phyloP scores from a whole-genome alignment of 37 sponge, comb jelly and placozoan genomes.

The Dysidea cf. avara region DNA sequence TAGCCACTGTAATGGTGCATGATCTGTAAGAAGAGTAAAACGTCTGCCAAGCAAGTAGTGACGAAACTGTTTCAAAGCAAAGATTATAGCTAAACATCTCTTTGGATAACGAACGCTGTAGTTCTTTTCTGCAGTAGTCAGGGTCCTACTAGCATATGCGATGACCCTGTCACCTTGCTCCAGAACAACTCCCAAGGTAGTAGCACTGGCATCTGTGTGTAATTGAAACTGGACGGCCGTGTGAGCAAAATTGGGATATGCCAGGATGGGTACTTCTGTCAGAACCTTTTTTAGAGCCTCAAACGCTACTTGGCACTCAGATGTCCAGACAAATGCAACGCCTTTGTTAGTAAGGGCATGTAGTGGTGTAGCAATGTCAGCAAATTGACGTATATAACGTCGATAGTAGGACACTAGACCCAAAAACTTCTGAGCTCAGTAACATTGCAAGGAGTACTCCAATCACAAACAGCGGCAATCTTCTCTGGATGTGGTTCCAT shows the following conservation, averaged over 20 bases:
- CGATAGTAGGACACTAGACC: conserved; percentile 11
- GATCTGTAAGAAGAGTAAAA: conserved; percentile 10
- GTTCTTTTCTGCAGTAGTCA: neutral
- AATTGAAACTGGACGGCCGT: neutral
- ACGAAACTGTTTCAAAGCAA: conserved; percentile 21
- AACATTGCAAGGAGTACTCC: neutral
- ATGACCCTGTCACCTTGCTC: neutral
- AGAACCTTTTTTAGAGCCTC: conserved; percentile 8
- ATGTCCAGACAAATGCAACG: conserved; percentile 3
- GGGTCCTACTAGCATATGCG: conserved; percentile 1
- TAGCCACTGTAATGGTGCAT: conserved; percentile 7
- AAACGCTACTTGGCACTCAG: neutral
- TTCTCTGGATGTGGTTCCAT: conserved; percentile 8
- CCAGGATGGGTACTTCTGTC: neutral
- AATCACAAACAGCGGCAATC: neutral
- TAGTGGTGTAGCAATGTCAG: conserved; percentile 31
- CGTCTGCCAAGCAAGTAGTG: conserved; percentile 25
- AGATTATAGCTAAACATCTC: conserved; percentile 15
- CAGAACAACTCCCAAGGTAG: neutral
- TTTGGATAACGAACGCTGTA: neutral
- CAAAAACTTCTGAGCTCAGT: neutral
- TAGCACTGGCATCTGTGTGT: neutral
- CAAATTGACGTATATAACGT: neutral
- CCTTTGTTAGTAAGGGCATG: conserved; percentile 9
- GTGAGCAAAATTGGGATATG: conserved; percentile 4